These are phyloP conservation scores for Synaphobranchus kaupii DNA, from an alignment of 2,797 vertebrate species.

Conservation along the genomic window DNA sequence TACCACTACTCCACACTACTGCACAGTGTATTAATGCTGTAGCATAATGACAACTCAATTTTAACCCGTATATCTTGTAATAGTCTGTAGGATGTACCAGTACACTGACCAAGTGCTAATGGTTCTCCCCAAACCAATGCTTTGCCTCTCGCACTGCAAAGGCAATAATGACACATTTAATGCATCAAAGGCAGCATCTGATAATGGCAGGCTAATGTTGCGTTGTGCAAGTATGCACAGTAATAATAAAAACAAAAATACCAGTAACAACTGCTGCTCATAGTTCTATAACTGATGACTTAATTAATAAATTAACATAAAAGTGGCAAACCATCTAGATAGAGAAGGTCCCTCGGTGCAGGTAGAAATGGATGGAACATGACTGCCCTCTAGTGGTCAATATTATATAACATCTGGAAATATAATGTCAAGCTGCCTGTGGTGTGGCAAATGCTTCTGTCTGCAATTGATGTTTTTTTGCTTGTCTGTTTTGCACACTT, in stretches of 20 bases:
- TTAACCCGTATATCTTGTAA: not conserved
- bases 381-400: constrained; percentile 1
- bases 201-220: not conserved
- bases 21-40: not conserved
- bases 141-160: not conserved
- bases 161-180: not conserved
- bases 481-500: not conserved
- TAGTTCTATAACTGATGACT: not conserved
- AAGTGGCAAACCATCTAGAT: not conserved
- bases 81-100: not conserved
- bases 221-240: not conserved
- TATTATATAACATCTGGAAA: not conserved
- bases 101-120: not conserved
- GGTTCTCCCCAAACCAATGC: not conserved
- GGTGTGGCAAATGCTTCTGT: not conserved
- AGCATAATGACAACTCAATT: not conserved
- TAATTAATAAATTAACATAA: not conserved
- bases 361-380: not conserved
- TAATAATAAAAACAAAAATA: not conserved
- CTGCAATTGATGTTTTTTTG: not conserved
- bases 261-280: not conserved
- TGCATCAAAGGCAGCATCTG: not conserved
- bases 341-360: not conserved
- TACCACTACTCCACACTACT: not conserved
- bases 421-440: not conserved